phyloP scores from a whole-genome alignment of 2,888 invertebrate genomes.

The Drosophila kanekoi region DNA sequence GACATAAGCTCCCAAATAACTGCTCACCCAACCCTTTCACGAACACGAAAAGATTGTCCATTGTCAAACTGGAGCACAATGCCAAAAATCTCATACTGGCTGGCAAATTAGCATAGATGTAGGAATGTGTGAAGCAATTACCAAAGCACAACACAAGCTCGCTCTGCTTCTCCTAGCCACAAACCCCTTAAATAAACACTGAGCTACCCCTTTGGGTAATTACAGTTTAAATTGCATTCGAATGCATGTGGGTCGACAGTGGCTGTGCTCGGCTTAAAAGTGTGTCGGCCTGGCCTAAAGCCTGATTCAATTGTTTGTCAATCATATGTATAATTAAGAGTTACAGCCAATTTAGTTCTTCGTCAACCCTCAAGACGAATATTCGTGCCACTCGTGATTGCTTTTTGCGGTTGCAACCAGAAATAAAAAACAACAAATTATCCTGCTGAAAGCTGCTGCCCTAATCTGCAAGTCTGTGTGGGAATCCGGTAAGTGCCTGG shows the following conservation, averaged over 20 bases:
- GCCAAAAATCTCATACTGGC: constrained; percentile 56
- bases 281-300: constrained; percentile 7
- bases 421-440: neutral
- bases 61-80: constrained; percentile 39
- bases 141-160: constrained; percentile 47
- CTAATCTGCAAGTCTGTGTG: constrained; percentile 20
- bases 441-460: constrained; percentile 2
- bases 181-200: neutral
- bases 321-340: constrained; percentile 48
- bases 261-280: constrained; percentile 18
- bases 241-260: constrained; percentile 31
- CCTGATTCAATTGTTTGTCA: constrained; percentile 58
- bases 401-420: constrained; percentile 9
- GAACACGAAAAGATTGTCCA: constrained; percentile 14
- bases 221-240: constrained; percentile 40
- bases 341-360: constrained; percentile 8
- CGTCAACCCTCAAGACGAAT: neutral
- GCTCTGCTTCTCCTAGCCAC: neutral
- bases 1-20: constrained; percentile 12
- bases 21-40: neutral
- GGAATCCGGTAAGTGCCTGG: neutral
- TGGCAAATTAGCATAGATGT: constrained; percentile 71
- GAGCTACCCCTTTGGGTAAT: constrained; percentile 35
- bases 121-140: constrained; percentile 67
- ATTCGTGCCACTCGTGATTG: constrained; percentile 1